phyloP scores from a whole-genome alignment of 1,140 invertebrate genomes.

The Achatina immaculata region DNA sequence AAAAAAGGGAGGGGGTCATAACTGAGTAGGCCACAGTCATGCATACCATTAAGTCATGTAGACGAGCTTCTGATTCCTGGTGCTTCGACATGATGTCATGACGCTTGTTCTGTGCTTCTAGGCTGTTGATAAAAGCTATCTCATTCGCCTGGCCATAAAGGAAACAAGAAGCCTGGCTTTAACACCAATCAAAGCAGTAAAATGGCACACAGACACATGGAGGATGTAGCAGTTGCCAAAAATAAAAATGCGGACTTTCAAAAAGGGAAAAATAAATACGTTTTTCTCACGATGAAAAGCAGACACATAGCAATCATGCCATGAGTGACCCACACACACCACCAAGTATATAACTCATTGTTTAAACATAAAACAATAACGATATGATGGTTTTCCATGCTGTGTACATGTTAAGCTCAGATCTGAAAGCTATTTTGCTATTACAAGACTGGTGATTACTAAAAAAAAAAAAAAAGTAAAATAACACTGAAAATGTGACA shows the following conservation, averaged over 20 bases:
- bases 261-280: not conserved
- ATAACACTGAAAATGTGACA: not conserved
- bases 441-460: not conserved
- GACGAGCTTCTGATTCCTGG: constrained; percentile 83
- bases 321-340: not conserved
- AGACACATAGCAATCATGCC: not conserved
- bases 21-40: constrained; percentile 16
- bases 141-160: constrained; percentile 80
- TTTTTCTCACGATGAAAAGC: not conserved
- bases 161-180: constrained; percentile 21
- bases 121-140: constrained; percentile 96
- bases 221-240: not conserved
- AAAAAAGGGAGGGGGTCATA: not conserved
- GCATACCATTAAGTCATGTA: constrained; percentile 79
- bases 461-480: not conserved
- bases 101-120: constrained; percentile 94
- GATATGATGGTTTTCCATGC: not conserved
- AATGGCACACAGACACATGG: constrained; percentile 9
- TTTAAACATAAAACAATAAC: not conserved
- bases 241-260: not conserved
- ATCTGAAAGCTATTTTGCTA: not conserved
- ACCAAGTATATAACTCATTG: not conserved
- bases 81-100: constrained; percentile 79
- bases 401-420: not conserved
- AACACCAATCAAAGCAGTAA: constrained; percentile 35